Percentiles rank a stretch among this genome's conserved stretches.
These are phyloP conservation scores for Nettapus auritus DNA, from an alignment of 2,113 vertebrate species.

Conservation along the genomic window DNA sequence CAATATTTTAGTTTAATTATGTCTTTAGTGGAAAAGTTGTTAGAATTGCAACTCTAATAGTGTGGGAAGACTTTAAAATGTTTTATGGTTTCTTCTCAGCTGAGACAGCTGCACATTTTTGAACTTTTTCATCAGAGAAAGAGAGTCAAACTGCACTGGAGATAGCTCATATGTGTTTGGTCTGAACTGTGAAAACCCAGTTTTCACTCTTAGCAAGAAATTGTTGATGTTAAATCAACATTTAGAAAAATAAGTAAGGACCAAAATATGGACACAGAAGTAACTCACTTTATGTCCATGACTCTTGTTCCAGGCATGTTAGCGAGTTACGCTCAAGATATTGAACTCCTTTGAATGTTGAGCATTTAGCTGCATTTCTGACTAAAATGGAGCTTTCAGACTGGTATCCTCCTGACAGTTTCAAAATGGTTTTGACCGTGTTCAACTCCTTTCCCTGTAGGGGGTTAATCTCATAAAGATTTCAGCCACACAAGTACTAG, in stretches of 20 bases:
- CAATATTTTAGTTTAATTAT: not conserved
- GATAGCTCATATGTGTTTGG: not conserved
- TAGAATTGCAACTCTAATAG: not conserved
- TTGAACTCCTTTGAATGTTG: conserved; percentile 26
- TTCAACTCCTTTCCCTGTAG: conserved; percentile 79
- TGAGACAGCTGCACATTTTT: not conserved
- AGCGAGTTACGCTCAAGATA: not conserved
- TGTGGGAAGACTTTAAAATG: not conserved
- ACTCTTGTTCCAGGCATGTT: not conserved
- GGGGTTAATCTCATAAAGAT: conserved; percentile 85
- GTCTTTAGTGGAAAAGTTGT: not conserved
- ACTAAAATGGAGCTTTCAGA: conserved; percentile 58
- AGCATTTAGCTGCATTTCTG: conserved; percentile 49
- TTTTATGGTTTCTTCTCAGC: not conserved
- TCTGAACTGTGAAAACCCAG: not conserved
- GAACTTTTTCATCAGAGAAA: not conserved
- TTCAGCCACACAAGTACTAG: conserved; percentile 82
- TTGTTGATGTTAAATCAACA: not conserved
- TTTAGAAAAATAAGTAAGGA: not conserved
- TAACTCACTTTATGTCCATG: not conserved
- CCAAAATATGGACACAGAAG: not conserved
- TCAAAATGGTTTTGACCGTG: conserved; percentile 77
- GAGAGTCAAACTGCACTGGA: not conserved
- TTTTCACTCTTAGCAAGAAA: not conserved
- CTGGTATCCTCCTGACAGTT: conserved; percentile 74